A percentile compares a stretch with the other conserved stretches of the same genome.
phyloP scores from a whole-genome alignment of 2,888 invertebrate genomes.

The Linyphia triangularis region DNA sequence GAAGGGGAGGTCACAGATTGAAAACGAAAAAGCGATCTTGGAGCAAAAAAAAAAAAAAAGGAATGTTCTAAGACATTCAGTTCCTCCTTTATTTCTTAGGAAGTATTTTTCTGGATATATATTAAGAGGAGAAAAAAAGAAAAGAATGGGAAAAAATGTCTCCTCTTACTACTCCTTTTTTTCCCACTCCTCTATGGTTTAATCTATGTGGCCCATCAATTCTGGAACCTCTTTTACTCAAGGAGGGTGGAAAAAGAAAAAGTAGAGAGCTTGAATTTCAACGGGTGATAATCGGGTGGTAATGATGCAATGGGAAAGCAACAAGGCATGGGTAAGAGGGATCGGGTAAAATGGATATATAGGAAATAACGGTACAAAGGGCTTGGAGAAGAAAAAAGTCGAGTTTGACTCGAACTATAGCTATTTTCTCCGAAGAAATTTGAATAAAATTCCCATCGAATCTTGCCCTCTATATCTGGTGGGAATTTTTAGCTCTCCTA shows the following conservation, averaged over 20 bases:
- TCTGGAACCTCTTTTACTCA: conserved; percentile 58
- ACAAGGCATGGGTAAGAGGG: conserved; percentile 61
- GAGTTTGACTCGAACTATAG: conserved; percentile 19
- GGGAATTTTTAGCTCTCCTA: conserved; percentile 40
- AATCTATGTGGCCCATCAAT: conserved; percentile 73
- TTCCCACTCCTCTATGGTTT: conserved; percentile 35
- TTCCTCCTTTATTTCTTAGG: conserved; percentile 42
- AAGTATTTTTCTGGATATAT: conserved; percentile 67
- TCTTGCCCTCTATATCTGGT: conserved; percentile 28
- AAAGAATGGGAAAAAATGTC: conserved; percentile 12
- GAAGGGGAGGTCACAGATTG: conserved; percentile 45
- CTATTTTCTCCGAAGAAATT: conserved; percentile 59
- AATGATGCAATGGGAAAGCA: conserved; percentile 69
- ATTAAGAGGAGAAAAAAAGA: conserved; percentile 33
- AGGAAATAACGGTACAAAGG: conserved; percentile 67
- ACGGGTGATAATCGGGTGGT: conserved; percentile 72
- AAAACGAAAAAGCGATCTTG: conserved; percentile 24
- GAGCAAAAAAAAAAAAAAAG: conserved; percentile 16
- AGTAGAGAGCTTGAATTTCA: conserved; percentile 66
- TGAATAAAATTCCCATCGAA: conserved; percentile 72
- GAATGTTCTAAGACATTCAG: conserved; percentile 51
- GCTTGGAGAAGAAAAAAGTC: background rate
- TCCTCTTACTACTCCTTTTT: conserved; percentile 33
- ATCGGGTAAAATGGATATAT: conserved; percentile 50
- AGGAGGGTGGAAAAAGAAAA: conserved; percentile 28